Conservation (phyloP, 2,888 invertebrate genomes). For the Drosophila seclusa region DNA sequence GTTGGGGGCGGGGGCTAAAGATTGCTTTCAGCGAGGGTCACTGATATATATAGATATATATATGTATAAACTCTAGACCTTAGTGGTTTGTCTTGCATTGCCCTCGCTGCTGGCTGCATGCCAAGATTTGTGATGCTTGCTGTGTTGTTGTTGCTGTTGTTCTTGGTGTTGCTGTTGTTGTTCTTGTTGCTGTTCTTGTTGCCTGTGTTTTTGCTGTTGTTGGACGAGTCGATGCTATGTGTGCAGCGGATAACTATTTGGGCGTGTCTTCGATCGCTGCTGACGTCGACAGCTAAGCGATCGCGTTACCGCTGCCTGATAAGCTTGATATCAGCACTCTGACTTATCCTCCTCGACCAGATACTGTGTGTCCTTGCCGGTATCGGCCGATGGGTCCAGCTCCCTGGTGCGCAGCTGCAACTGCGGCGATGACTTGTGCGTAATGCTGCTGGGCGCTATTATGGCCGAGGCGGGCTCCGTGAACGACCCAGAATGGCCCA, state of each 20-base stretch:
- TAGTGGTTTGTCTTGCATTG: slow-evolving; percentile 59
- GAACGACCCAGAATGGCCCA: slow-evolving; percentile 84
- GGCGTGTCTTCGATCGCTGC: slow-evolving; percentile 43
- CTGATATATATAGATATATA: slow-evolving; percentile 3
- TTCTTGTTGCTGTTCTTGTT: slow-evolving; percentile 29
- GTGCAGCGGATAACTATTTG: slow-evolving; percentile 67
- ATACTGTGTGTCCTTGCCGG: slow-evolving; percentile 95
- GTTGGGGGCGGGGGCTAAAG: slow-evolving; percentile 3
- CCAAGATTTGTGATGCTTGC: slow-evolving; percentile 71
- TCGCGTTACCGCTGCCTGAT: slow-evolving; percentile 48
- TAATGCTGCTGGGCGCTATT: slow-evolving; percentile 92
- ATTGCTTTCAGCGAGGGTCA: slow-evolving; percentile 9
- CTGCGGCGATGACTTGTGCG: slow-evolving; percentile 91
- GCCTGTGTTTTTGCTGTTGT: slow-evolving; percentile 27
- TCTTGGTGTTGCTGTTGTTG: slow-evolving; percentile 24
- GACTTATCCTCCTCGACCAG: slow-evolving; percentile 95
- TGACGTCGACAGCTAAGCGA: slow-evolving; percentile 50
- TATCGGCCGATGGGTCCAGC: slow-evolving; percentile 93
- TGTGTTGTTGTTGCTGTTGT: slow-evolving; percentile 46
- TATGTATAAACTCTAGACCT: slow-evolving; percentile 45
- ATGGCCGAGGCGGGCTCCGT: slow-evolving; percentile 89
- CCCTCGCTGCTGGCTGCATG: slow-evolving; percentile 41
- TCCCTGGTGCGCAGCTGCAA: slow-evolving; percentile 91
- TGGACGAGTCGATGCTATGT: slow-evolving; percentile 67
- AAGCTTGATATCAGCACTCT: slow-evolving; percentile 85